Base-by-base conservation (phyloP, 2,888 invertebrate genomes). In the Anorthoa munda region DNA sequence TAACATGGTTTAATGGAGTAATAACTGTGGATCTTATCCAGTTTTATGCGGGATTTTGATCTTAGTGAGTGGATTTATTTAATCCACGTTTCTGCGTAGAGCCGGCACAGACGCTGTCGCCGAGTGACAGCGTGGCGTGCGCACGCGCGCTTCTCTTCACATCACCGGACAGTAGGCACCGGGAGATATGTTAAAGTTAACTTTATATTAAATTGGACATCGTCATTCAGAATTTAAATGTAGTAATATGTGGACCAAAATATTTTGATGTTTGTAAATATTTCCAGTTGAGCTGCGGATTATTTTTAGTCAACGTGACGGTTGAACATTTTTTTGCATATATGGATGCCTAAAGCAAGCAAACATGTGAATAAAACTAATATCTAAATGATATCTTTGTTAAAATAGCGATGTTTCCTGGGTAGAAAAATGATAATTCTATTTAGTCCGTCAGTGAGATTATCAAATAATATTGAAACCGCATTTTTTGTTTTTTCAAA, bases 61-160 rank as follows among this genome's bases (percentile, higher is more conserved):
- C 91, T 95, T 92, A 94, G 90, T 84, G 77, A 85, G 89, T 90
- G 92, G 94, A 94, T 95, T 94, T 93, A 92, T 93, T 90, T 93
- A 93, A 95, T 93, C 93, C 90, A 77, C 82, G 86, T 81, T 80
- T 89, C 88, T 86, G 87, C 82, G 89, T 89, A 88, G 86, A 85
- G 83, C 86, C 87, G 84, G 88, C 88, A 87, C 87, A 85, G 86
- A 83, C 84, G 87, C 88, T 90, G 90, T 90, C 90, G 88, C 46
- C 78, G 85, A 87, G 85, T 90, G 90, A 91, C 91, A 89, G 88
- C 87, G 79, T 86, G 83, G 83, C 83, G 82, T 87, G 86, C 89
- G 91, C 94, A 93, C 91, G 91, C 93, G 93, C 92, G 93, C 87
- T 73, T 81, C 90, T 87, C 89, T 90, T 92, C 92, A 92, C 84